A percentile compares a stretch with the other conserved stretches of the same genome.
Evolutionary conservation across 1,140 invertebrate genomes (phyloP).

Genomic region (Eumeta japonica): DNA sequence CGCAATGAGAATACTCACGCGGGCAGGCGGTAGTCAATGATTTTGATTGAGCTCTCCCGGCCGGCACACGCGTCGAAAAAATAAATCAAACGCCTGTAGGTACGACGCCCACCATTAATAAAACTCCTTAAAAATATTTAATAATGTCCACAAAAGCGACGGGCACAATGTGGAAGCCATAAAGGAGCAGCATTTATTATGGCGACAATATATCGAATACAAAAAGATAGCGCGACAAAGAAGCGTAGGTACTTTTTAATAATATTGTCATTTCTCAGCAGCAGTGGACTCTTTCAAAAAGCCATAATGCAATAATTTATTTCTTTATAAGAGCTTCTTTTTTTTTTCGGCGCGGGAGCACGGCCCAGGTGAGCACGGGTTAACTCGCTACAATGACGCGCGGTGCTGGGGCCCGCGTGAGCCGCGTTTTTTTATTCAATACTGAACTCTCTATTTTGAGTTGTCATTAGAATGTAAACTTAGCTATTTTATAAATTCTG

Average conservation of each 20-base stretch:
- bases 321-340: slow-evolving; percentile 53
- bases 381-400: too few relatives aligned
- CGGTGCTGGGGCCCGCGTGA: too few relatives aligned
- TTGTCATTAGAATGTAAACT: too few relatives aligned
- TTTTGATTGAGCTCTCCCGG: too few relatives aligned
- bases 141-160: slow-evolving; percentile 53
- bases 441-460: too few relatives aligned
- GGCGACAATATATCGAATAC: slow-evolving; percentile 55
- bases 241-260: slow-evolving; percentile 56
- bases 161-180: slow-evolving; percentile 48
- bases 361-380: slow-evolving; percentile 48
- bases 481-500: too few relatives aligned
- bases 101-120: slow-evolving; percentile 55
- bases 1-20: too few relatives aligned
- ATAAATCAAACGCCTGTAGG: slow-evolving; percentile 52
- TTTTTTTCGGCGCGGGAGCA: slow-evolving; percentile 32
- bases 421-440: too few relatives aligned
- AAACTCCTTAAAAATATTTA: slow-evolving; percentile 58
- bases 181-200: slow-evolving; percentile 56
- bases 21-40: too few relatives aligned
- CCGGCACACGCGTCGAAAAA: slow-evolving; percentile 54
- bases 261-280: slow-evolving; percentile 59
- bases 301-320: slow-evolving; percentile 57
- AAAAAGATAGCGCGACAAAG: slow-evolving; percentile 57
- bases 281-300: slow-evolving; percentile 57